Percentiles rank a stretch among this genome's conserved stretches.
These are phyloP conservation scores for Micromussa lordhowensis DNA, from an alignment of 92 coral and sea anemone genomes.

Conservation along the genomic window DNA sequence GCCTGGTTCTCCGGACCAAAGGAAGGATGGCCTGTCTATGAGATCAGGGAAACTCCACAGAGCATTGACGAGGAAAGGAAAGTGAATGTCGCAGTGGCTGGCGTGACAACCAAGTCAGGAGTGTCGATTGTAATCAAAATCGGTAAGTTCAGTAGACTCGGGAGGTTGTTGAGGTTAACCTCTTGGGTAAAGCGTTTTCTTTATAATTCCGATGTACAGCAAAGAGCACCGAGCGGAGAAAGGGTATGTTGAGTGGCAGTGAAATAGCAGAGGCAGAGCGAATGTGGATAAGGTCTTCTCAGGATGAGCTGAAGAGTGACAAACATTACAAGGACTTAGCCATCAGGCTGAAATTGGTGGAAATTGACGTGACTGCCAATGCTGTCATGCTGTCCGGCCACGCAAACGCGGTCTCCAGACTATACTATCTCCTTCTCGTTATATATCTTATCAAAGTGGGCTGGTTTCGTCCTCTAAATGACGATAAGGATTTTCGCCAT, in stretches of 20 bases:
- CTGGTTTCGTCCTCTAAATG: no score
- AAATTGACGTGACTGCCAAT: no score
- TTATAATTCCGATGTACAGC: no score
- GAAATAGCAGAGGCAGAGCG: slow-evolving; percentile 55
- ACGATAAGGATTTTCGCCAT: no score
- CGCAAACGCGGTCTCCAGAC: no score
- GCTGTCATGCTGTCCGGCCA: no score
- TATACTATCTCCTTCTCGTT: no score
- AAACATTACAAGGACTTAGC: slow-evolving; percentile 26
- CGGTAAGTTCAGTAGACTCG: background rate
- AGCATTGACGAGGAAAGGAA: slow-evolving; percentile 19
- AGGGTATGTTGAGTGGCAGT: slow-evolving; percentile 2
- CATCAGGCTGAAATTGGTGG: no score
- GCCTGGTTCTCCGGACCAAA: background rate
- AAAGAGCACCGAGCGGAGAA: background rate
- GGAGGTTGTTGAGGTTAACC: no score
- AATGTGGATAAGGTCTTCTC: background rate
- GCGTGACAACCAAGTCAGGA: background rate
- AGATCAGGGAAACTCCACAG: background rate
- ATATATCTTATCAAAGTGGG: no score
- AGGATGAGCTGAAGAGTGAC: slow-evolving; percentile 14
- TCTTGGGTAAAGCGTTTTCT: no score
- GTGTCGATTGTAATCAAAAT: slow-evolving; percentile 11
- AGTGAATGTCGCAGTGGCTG: slow-evolving; percentile 22
- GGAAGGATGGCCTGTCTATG: slow-evolving; percentile 24